Evolutionary conservation across 2,113 vertebrate species (phyloP), one percentile per base, ranked within the genome.

Genomic region (Leptocoma aspasia): DNA sequence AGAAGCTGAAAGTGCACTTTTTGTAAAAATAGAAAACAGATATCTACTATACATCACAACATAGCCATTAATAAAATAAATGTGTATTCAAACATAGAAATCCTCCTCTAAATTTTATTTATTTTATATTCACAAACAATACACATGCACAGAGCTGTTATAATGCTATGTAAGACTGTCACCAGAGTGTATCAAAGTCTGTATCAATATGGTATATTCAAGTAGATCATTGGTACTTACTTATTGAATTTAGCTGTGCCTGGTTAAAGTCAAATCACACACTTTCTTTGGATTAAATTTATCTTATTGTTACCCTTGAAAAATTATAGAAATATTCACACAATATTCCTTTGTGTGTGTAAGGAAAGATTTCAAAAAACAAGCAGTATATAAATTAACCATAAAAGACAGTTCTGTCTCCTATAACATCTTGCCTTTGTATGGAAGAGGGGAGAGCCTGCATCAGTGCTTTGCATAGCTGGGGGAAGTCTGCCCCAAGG

Each of bases 1-100:
- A 93, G 82, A 89, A 77, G 47, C 35, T 75, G 68, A 78, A 94
- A 86, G 80, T 47, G 57, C 56, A 84, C 23, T 90, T 96, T 72
- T 54, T 92, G 27, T 81, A 81, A 78, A 93, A 89, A 81, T 23
- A 56, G 22, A 63, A 57, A 52, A 77, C 33, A 60, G 27, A 47
- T 94, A 82, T 68, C 56, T 84, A 26, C 75, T 82, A 45, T 68
- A 44, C 6, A 86, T 84, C 76, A 86, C 41, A 89, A 39, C 30
- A 44, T 19, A 52, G 30, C 11, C 35, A 81, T 57, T 86, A 81
- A 90, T 94, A 81, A 82, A 94, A 61, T 13, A 72, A 89, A 18
- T 50, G 18, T 59, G 16, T 31, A 80, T 50, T 65, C 24, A 66
- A 11, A 75, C 3, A 13, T 50, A 83, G 21, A 73, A 86, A 88